phyloP scores from a whole-genome alignment of 1,140 invertebrate species.

The Pomacea maculata region DNA sequence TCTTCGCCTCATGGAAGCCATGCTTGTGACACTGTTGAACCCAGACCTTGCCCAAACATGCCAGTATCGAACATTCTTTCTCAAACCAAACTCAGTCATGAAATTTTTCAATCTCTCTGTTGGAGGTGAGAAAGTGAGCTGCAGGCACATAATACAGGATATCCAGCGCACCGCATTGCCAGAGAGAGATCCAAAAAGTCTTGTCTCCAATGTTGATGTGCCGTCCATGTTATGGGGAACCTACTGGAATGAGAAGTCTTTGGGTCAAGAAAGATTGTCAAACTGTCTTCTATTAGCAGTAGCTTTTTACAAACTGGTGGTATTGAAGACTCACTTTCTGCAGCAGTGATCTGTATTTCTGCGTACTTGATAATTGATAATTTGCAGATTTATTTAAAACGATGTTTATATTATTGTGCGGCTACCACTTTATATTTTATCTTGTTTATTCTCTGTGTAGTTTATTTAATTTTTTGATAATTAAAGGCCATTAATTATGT shows the following conservation, averaged over 20 bases:
- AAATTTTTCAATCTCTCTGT: conserved; percentile 33
- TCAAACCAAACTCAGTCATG: conserved; percentile 26
- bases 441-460: too few species aligned
- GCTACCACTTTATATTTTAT: too few species aligned
- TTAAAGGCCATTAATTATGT: too few species aligned
- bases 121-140: conserved; percentile 39
- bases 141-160: conserved; percentile 34
- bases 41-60: conserved; percentile 14
- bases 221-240: conserved; percentile 1
- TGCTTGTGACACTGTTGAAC: conserved; percentile 35
- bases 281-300: conserved; percentile 30
- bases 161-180: conserved; percentile 9
- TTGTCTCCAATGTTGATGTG: conserved; percentile 19
- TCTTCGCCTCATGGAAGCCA: conserved; percentile 32
- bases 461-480: too few species aligned
- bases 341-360: not conserved
- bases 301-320: conserved; percentile 36
- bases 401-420: too few species aligned
- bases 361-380: too few species aligned
- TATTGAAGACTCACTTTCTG: conserved; percentile 25
- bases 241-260: conserved; percentile 15
- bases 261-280: conserved; percentile 28
- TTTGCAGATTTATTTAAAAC: too few species aligned
- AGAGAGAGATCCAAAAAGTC: not conserved
- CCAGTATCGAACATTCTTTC: conserved; percentile 27